Evolutionary conservation across 1,140 invertebrate species (phyloP).

Genomic region (Orius laevigatus): DNA sequence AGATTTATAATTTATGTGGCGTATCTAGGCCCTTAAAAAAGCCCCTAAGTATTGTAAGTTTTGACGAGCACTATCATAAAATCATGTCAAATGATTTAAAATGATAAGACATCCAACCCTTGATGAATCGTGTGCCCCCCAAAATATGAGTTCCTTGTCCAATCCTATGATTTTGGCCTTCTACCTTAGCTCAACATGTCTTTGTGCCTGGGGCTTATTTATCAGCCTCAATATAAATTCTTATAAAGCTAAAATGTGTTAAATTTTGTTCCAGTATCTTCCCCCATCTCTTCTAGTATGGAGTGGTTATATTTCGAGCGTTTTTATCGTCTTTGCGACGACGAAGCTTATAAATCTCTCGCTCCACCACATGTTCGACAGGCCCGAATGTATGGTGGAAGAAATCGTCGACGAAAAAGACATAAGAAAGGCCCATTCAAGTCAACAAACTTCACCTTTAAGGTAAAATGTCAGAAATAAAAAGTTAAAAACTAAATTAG

Average conservation of each 20-base stretch:
- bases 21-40: too few species aligned
- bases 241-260: not conserved
- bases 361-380: constrained; percentile 92
- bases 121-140: too few species aligned
- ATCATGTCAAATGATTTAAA: too few species aligned
- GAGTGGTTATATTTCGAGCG: constrained; percentile 68
- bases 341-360: constrained; percentile 83
- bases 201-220: too few species aligned
- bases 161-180: too few species aligned
- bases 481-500: not conserved
- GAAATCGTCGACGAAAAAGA: constrained; percentile 20
- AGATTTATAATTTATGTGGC: too few species aligned
- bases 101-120: too few species aligned
- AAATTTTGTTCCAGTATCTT: constrained; percentile 54
- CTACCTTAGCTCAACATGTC: too few species aligned
- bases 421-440: constrained; percentile 8
- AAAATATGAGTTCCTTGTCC: too few species aligned
- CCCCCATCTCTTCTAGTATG: constrained; percentile 68
- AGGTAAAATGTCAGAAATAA: constrained; percentile 6
- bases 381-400: constrained; percentile 67
- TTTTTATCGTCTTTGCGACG: constrained; percentile 60
- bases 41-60: too few species aligned
- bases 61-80: too few species aligned
- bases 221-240: too few species aligned
- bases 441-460: constrained; percentile 4